A percentile compares a stretch with the other conserved stretches of the same genome.
Conservation (phyloP, 2,888 invertebrate genomes). For the Clostera curtula region DNA sequence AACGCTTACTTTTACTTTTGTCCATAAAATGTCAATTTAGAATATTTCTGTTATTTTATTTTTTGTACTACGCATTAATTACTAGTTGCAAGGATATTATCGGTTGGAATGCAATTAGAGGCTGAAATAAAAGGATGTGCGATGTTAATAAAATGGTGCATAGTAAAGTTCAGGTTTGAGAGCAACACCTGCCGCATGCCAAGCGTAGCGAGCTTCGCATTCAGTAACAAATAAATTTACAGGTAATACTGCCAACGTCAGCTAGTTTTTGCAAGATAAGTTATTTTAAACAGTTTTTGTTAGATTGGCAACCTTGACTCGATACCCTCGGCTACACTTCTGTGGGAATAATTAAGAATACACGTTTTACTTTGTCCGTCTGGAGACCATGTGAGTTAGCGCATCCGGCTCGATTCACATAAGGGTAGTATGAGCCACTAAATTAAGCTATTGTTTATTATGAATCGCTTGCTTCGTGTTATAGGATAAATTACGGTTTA, state of each 20-base stretch:
- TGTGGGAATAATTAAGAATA: constrained; percentile 63
- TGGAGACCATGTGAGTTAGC: constrained; percentile 65
- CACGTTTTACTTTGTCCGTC: constrained; percentile 53
- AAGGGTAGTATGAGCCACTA: constrained; percentile 31
- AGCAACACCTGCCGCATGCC: constrained; percentile 52
- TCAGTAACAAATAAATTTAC: constrained; percentile 46
- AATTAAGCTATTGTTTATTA: constrained; percentile 45
- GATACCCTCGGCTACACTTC: constrained; percentile 51
- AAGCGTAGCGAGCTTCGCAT: constrained; percentile 32
- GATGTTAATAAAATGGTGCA: constrained; percentile 49
- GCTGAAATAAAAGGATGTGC: constrained; percentile 30
- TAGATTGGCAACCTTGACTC: constrained; percentile 63
- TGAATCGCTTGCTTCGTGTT: constrained; percentile 22
- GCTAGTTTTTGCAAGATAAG: constrained; percentile 49
- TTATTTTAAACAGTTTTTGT: constrained; percentile 53
- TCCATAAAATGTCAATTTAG: no score
- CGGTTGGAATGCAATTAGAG: constrained; percentile 22
- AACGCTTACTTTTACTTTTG: no score
- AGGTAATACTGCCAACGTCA: constrained; percentile 44
- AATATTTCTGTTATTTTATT: no score
- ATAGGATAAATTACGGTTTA: constrained; percentile 1
- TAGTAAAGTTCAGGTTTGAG: constrained; percentile 49
- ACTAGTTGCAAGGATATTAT: no score
- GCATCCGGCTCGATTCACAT: constrained; percentile 56
- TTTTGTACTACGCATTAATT: no score